Percentiles rank a stretch among this genome's conserved stretches.
These are phyloP conservation scores for Astyanax mexicanus DNA, from an alignment of 2,797 vertebrate genomes.

Conservation along the genomic window DNA sequence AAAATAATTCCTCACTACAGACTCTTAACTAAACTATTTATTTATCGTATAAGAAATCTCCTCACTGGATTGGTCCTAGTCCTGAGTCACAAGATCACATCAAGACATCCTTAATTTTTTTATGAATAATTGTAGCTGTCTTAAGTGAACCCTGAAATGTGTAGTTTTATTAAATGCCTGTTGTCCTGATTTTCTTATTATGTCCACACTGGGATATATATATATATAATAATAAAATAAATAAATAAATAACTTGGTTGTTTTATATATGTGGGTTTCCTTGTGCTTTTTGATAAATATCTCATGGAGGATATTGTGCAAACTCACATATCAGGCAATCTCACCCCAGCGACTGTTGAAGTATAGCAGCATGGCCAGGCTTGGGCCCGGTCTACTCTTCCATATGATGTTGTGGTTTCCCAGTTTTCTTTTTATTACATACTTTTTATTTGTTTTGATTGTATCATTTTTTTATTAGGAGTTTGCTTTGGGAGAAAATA, in stretches of 20 bases:
- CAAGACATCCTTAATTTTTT: too few relatives aligned
- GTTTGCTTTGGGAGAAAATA: not conserved
- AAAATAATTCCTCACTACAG: too few relatives aligned
- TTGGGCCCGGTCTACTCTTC: not conserved
- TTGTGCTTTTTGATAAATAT: conserved; percentile 7
- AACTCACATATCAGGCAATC: conserved; percentile 13
- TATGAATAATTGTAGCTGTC: not conserved
- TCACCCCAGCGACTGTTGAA: conserved; percentile 3
- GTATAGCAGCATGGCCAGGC: not conserved
- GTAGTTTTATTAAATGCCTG: not conserved
- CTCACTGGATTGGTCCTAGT: too few relatives aligned
- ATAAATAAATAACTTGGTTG: not conserved
- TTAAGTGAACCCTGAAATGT: not conserved
- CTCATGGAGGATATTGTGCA: conserved; percentile 10
- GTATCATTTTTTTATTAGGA: not conserved
- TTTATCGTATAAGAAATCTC: too few relatives aligned
- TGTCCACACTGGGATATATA: not conserved
- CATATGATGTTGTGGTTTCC: not conserved
- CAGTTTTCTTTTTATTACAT: not conserved
- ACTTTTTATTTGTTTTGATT: not conserved
- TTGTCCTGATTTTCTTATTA: not conserved
- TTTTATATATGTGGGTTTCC: not conserved
- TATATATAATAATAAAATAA: not conserved
- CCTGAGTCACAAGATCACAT: too few relatives aligned
- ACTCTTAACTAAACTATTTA: too few relatives aligned